Conservation (phyloP, 1,140 invertebrate species). For the Acromyrmex heyeri region DNA sequence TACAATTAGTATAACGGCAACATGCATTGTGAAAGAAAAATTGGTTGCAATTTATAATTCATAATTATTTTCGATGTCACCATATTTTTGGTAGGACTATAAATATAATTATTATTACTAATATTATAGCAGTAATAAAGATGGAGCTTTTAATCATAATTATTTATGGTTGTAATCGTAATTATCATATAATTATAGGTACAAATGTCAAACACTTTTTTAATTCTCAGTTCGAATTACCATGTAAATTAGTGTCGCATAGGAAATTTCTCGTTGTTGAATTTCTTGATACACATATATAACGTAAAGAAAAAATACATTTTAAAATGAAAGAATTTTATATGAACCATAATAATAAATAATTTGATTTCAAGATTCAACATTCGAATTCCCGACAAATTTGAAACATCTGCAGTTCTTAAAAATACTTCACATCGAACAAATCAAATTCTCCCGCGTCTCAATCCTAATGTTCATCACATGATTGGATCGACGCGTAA, state of each 20-base stretch:
- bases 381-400: background rate
- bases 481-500: background rate
- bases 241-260: background rate
- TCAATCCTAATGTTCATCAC: background rate
- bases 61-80: too few relatives aligned
- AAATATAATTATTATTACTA: too few relatives aligned
- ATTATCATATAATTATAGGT: too few relatives aligned
- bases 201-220: too few relatives aligned
- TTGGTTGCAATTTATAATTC: too few relatives aligned
- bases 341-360: background rate
- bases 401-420: background rate
- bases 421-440: background rate
- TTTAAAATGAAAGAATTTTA: background rate
- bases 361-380: background rate
- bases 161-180: too few relatives aligned
- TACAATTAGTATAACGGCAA: background rate
- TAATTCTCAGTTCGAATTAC: background rate
- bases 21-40: too few relatives aligned
- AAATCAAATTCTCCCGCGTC: conserved; percentile 13
- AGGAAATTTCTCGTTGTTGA: background rate
- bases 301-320: background rate
- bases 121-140: too few relatives aligned
- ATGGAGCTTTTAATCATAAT: too few relatives aligned
- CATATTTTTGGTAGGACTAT: too few relatives aligned
- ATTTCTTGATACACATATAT: background rate